Conservation (phyloP, 2,113 vertebrate genomes). For the Chaetodon trifascialis region DNA sequence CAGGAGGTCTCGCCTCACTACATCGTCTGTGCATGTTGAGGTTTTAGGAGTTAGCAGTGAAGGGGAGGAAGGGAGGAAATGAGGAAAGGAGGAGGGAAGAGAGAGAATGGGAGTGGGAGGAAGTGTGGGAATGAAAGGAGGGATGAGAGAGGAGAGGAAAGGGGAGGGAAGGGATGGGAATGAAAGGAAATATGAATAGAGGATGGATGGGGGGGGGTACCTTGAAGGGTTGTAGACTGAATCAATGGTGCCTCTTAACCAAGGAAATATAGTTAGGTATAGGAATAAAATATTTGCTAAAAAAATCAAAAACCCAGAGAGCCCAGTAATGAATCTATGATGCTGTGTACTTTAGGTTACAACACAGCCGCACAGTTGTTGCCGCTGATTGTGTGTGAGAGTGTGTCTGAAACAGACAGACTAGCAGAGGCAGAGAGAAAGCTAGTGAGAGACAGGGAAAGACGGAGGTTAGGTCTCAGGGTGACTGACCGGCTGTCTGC, state of each 20-base stretch:
- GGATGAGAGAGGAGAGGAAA: conserved; percentile 40
- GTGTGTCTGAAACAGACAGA: not conserved
- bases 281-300: conserved; percentile 38
- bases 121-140: conserved; percentile 49
- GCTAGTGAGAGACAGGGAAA: conserved; percentile 25
- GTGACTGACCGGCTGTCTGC: conserved; percentile 19
- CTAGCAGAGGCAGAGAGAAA: not conserved
- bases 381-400: not conserved
- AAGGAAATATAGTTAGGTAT: conserved; percentile 57
- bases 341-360: not conserved
- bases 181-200: conserved; percentile 30
- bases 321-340: conserved; percentile 30
- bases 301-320: conserved; percentile 34
- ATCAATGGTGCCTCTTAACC: conserved; percentile 66
- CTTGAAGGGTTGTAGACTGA: conserved; percentile 61
- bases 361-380: not conserved
- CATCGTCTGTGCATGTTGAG: conserved; percentile 63
- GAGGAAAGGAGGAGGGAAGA: conserved; percentile 22
- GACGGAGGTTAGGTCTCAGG: conserved; percentile 39
- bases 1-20: conserved; percentile 72
- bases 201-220: conserved; percentile 28
- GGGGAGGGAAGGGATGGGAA: conserved; percentile 8
- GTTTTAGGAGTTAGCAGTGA: conserved; percentile 59
- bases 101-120: conserved; percentile 32
- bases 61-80: conserved; percentile 23